Conservation (phyloP, 2,888 invertebrate species). For the Eurytoma californica region DNA sequence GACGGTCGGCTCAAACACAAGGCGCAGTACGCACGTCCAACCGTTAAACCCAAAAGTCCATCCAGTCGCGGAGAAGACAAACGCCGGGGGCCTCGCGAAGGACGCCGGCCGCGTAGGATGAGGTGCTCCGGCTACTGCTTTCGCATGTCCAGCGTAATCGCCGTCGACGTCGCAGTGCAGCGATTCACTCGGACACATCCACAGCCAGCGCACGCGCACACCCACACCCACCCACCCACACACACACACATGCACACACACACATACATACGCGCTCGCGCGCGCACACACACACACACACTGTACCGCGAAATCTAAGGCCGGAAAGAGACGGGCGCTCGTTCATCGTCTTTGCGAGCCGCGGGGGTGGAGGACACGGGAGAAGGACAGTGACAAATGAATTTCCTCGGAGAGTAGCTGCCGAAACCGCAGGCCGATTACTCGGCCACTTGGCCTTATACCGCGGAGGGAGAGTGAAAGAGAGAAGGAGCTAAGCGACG, state of each 20-base stretch:
- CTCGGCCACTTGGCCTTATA: constrained; percentile 44
- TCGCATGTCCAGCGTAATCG: constrained; percentile 19
- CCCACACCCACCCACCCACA: not conserved
- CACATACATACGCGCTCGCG: no score
- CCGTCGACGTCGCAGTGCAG: not conserved
- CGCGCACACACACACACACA: not conserved
- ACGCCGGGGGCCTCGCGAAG: not conserved
- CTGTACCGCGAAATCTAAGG: constrained; percentile 21
- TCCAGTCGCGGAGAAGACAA: not conserved
- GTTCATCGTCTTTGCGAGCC: constrained; percentile 41
- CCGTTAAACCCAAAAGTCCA: constrained; percentile 1
- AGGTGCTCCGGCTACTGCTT: not conserved
- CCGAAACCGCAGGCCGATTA: constrained; percentile 55
- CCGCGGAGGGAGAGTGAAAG: constrained; percentile 1
- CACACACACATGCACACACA: no score
- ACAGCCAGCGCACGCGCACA: not conserved
- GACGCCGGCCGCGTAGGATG: not conserved
- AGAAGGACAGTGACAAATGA: constrained; percentile 54
- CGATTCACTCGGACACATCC: not conserved
- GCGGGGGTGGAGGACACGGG: not conserved
- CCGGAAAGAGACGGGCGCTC: constrained; percentile 49
- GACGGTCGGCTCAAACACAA: no score
- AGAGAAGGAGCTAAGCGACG: not conserved
- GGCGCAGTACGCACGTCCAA: not conserved
- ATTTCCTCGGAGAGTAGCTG: constrained; percentile 51